Conservation (phyloP, 2,888 invertebrate species). For the Physocephala rufipes region DNA sequence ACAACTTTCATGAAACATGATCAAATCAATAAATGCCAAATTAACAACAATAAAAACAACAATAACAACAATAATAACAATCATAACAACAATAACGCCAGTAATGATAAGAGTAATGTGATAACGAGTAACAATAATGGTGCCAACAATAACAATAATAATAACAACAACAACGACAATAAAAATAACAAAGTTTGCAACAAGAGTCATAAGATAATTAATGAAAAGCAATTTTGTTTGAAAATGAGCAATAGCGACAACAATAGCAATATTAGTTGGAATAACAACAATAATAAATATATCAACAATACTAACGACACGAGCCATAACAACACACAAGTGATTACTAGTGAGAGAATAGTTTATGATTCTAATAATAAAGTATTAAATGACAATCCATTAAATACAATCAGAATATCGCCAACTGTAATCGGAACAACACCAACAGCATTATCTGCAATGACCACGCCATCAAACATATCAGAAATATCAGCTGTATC, state of each 20-base stretch:
- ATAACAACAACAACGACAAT: slow-evolving; percentile 40
- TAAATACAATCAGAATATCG: no score
- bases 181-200: slow-evolving; percentile 33
- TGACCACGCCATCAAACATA: slow-evolving; percentile 30
- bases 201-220: slow-evolving; percentile 14
- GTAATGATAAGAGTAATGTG: slow-evolving; percentile 36
- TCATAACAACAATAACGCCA: slow-evolving; percentile 27
- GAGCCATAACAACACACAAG: slow-evolving; percentile 38
- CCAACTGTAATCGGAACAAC: slow-evolving; percentile 40
- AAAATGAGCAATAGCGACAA: slow-evolving; percentile 38
- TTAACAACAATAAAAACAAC: not conserved
- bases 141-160: slow-evolving; percentile 44
- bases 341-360: no score
- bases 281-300: not conserved
- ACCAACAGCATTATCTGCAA: slow-evolving; percentile 29
- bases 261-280: slow-evolving; percentile 35
- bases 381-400: no score
- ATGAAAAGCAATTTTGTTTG: slow-evolving; percentile 41
- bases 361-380: no score
- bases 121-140: slow-evolving; percentile 36
- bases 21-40: slow-evolving; percentile 15
- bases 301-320: not conserved
- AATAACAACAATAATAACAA: slow-evolving; percentile 32
- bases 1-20: slow-evolving; percentile 32
- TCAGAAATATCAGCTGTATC: slow-evolving; percentile 30